Base-by-base conservation (phyloP, 2,888 invertebrate species). In the Drosophila testacea region DNA sequence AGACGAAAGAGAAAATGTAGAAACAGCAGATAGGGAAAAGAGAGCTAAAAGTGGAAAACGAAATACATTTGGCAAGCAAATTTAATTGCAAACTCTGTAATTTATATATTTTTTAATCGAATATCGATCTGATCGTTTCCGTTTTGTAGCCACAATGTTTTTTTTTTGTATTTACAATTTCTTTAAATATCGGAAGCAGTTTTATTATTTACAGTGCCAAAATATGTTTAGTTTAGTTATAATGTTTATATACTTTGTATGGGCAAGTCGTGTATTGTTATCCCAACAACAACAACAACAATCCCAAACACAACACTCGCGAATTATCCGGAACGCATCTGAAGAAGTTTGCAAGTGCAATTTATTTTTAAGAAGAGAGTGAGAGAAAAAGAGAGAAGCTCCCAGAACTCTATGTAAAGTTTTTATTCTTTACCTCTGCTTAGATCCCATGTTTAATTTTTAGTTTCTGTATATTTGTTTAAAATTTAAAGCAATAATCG, bases 131-230 rank as follows among this genome's bases (percentile, higher is more conserved):
- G 22, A 41, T 60, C 46, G 30, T 41, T 62, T 44, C 41, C 42
- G 44, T 69, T 59, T 71, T 65, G 38, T 61, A 65, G 59, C 38
- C 61, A 42, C 61, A 59, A 75, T 63, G 16, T 61, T 10, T 38
- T 50, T 48, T 54, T 42, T 48, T 42, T 61, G 52, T 72, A 51
- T 59, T 71, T 74, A 51, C 62, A 51, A 69, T 69, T 73, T 69
- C 28, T 50, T 62, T 38, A n/a, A 59, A 50, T 30, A 63, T 73
- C 73, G 74, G 28, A 81, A 73, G 81, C 83, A 85, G 69, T 81
- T 89, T 86, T 88, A 50, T 78, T 69, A 77, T 89, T 90, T 89
- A 83, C 90, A 90, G 89, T 90, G 89, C 89, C 89, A 90, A 90
- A 90, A 90, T 90, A 85, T 77, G 79, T 88, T 88, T 81, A 83